These are phyloP conservation scores for Vultur gryphus DNA, from an alignment of 2,797 vertebrate species.

Conservation along the genomic window DNA sequence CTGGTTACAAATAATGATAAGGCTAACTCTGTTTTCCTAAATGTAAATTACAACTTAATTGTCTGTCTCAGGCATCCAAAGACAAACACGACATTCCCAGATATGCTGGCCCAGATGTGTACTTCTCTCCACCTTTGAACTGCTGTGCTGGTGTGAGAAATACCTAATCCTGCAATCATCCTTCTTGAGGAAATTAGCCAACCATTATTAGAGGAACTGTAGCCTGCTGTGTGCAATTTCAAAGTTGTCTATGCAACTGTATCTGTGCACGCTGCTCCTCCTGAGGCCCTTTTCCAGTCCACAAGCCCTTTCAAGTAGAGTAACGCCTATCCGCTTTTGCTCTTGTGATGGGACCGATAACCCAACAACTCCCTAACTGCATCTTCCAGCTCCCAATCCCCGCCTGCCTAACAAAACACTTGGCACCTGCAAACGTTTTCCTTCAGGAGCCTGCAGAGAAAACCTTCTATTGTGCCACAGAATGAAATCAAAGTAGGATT, in stretches of 20 bases:
- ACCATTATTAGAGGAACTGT: background rate
- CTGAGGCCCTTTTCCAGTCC: background rate
- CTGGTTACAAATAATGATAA: background rate
- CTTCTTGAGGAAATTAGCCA: background rate
- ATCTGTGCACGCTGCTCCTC: background rate
- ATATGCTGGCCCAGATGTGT: background rate
- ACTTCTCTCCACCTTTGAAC: background rate
- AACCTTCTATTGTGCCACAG: background rate
- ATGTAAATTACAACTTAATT: background rate
- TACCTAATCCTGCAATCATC: background rate
- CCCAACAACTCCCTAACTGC: background rate
- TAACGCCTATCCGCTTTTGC: background rate
- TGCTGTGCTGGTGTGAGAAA: background rate
- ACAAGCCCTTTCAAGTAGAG: background rate
- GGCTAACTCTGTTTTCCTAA: background rate
- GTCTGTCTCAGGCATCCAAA: background rate
- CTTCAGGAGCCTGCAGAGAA: background rate
- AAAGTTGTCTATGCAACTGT: background rate
- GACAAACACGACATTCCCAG: background rate
- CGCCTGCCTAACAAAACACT: background rate
- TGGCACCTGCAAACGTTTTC: conserved; percentile 8
- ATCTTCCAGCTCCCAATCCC: background rate
- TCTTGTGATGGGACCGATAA: background rate
- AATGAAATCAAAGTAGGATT: conserved; percentile 20
- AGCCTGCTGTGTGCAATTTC: background rate